Base-by-base conservation (phyloP, 2,888 invertebrate species). In the Diplolepis rosae region DNA sequence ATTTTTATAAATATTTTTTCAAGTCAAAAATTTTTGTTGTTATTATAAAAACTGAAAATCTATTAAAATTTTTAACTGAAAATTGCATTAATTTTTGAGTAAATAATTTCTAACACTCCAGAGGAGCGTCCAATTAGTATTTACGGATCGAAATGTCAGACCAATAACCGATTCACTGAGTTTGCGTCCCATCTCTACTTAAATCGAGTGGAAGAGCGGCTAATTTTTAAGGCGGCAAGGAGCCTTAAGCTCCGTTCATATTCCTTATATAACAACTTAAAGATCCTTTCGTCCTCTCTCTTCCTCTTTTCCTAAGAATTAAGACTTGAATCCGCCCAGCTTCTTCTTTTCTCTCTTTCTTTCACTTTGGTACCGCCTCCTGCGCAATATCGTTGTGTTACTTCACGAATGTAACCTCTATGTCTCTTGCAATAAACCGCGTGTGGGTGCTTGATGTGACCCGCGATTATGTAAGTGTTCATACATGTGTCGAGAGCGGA, bases 101-200 rank as follows among this genome's bases (percentile, higher is more conserved):
- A n/a, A n/a, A n/a, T n/a, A n/a, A n/a, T n/a, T n/a, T n/a, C n/a
- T n/a, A n/a, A n/a, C n/a, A n/a, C n/a, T n/a, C n/a, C n/a, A 48
- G 66, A 35, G 51, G 73, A 66, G 73, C 78, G 82, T 82, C 82
- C 84, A 80, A 82, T 84, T 84, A 83, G 84, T 84, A 84, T 85
- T 84, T 85, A 82, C 79, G 78, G 73, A 77, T 18, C 79, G 79
- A 84, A 85, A 85, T 85, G 84, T 84, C 84, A 85, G 81, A 70
- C 75, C 80, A 79, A 83, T 80, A 83, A 81, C 79, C 78, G 80
- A 80, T 80, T 77, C 79, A 13, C 70, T 66, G 76, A 61, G 70
- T 75, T 75, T 68, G 69, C 75, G 74, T 71, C 73, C 72, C 65
- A 61, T 72, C 69, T 69, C 73, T 71, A 66, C 70, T 66, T 32